phyloP scores from a whole-genome alignment of 2,113 vertebrate species.

The Tinamus guttatus region DNA sequence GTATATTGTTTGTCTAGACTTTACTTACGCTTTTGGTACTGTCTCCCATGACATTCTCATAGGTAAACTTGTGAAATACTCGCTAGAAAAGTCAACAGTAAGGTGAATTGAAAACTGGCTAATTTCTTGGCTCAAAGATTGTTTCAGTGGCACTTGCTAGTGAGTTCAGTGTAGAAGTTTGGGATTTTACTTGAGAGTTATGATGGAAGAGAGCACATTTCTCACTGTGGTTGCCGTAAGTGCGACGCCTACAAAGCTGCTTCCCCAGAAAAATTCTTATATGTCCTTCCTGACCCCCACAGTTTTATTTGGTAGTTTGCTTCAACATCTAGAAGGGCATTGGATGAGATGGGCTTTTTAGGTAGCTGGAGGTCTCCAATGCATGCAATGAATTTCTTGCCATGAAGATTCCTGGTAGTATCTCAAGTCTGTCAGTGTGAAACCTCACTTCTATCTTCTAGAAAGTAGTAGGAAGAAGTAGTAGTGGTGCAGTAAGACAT shows the following conservation, averaged over 20 bases:
- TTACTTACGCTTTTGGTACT: no score
- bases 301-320: not conserved
- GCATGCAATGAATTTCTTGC: not conserved
- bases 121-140: no score
- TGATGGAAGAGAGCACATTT: not conserved
- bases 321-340: not conserved
- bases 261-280: not conserved
- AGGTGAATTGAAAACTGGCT: no score
- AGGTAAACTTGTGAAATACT: no score
- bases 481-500: not conserved
- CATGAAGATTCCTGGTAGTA: not conserved
- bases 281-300: not conserved
- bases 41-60: no score
- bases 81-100: no score
- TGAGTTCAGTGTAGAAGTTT: not conserved
- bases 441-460: not conserved
- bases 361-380: not conserved
- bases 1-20: no score
- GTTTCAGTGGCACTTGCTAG: not conserved
- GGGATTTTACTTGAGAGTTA: not conserved
- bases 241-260: not conserved
- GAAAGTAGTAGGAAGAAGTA: not conserved
- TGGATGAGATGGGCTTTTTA: not conserved
- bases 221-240: accelerated
- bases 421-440: not conserved